Percentiles rank a stretch among this genome's conserved stretches.
Evolutionary conservation across 1,140 invertebrate species (phyloP).

Genomic region (Odontomachus brunneus): DNA sequence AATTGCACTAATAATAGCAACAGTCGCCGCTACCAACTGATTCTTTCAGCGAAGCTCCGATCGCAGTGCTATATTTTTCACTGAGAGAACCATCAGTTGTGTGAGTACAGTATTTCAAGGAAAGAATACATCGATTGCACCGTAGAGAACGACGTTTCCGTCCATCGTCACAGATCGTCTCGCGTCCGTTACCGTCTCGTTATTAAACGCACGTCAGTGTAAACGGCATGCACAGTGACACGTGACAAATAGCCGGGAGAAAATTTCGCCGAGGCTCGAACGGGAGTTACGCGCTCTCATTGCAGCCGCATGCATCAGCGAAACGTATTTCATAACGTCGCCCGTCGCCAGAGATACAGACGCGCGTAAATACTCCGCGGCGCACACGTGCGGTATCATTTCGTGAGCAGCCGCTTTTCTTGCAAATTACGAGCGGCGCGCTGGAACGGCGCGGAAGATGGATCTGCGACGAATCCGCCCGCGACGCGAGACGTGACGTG

Average conservation of each 20-base stretch:
- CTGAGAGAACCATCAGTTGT: no score
- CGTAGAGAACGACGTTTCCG: no score
- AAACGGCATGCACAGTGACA: no score
- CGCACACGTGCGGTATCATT: conserved; percentile 22
- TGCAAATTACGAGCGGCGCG: conserved; percentile 30
- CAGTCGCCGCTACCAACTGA: no score
- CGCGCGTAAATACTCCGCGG: background rate
- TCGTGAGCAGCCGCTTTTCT: background rate
- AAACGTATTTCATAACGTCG: conserved; percentile 16
- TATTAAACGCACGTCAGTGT: no score
- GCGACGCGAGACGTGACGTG: conserved; percentile 28
- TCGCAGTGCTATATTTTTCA: no score
- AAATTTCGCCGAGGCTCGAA: background rate
- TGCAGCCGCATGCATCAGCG: background rate
- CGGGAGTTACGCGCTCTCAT: background rate
- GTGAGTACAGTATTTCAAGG: no score
- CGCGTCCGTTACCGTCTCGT: no score
- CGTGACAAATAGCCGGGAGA: background rate
- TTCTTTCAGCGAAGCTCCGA: no score
- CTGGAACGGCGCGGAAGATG: conserved; percentile 20
- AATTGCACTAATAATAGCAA: no score
- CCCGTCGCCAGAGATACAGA: background rate
- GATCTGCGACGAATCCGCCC: conserved; percentile 31
- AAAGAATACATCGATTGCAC: no score
- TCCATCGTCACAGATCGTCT: background rate